Conservation (phyloP, 2,888 invertebrate species). For the Eutolmus rufibarbis region DNA sequence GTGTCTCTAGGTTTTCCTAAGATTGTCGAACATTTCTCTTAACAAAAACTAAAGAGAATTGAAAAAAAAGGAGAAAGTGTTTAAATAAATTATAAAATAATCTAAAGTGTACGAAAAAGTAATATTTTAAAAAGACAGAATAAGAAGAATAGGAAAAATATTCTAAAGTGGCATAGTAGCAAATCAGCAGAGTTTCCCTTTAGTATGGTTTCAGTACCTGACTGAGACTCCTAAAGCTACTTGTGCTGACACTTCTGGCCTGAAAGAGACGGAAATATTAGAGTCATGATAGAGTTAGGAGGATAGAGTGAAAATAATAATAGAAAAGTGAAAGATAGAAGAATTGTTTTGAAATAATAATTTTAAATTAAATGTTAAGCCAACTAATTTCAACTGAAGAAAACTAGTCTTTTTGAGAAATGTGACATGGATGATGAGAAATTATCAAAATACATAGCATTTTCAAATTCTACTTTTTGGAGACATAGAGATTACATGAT, state of each 20-base stretch:
- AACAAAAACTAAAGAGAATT: conserved; percentile 18
- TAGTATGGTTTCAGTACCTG: conserved; percentile 69
- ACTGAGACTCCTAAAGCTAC: conserved; percentile 90
- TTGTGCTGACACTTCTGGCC: conserved; percentile 88
- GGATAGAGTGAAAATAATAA: conserved; percentile 26
- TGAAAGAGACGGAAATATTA: conserved; percentile 66
- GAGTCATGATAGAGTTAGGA: conserved; percentile 50
- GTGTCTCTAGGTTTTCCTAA: conserved; percentile 20
- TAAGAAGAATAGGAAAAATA: conserved; percentile 52
- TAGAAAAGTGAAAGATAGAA: conserved; percentile 21
- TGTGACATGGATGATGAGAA: conserved; percentile 34
- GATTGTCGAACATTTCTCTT: conserved; percentile 44
- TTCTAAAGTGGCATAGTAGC: conserved; percentile 8
- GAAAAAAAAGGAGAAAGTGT: conserved; percentile 43
- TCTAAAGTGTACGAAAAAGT: neutral
- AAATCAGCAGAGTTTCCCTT: conserved; percentile 39
- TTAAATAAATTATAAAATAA: conserved; percentile 37
- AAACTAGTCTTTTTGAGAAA: conserved; percentile 32
- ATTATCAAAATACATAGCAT: neutral
- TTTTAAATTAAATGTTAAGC: neutral
- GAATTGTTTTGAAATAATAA: neutral
- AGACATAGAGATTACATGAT: neutral
- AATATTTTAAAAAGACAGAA: conserved; percentile 26
- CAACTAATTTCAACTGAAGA: neutral
- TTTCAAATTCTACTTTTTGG: neutral